Evolutionary conservation across 37 sponge, comb jelly and placozoan species (phyloP), one percentile per base, ranked within the genome.

Genomic region (Crambe crambe): DNA sequence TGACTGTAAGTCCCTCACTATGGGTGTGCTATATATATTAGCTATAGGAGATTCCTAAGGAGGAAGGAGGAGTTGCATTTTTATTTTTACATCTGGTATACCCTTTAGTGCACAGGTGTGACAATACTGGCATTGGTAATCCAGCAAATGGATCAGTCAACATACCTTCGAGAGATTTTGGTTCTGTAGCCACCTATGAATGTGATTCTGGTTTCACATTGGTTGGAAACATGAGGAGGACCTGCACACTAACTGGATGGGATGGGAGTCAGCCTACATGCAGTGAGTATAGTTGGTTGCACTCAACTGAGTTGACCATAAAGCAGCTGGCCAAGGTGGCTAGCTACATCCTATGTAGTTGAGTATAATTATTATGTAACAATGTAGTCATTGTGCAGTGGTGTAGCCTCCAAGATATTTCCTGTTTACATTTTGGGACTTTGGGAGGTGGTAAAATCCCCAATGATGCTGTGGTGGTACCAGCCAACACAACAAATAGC

Each of bases 211-310:
- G 54, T 12, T 72, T 72, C 42, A 44, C 27, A 5, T 47, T 72
- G 51, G 30, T 44, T n/a, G 73, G 73, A 5, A 40, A 47, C 6
- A 23, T 1, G 5, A 47, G 22, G 21, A 42, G 73, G 40, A 72
- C 73, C n/a, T 72, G 73, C 30, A 23, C 21, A 2, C 17, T 21
- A 1, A 51, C 18, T 47, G 73, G 73, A 37, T 72, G 73, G 73
- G 42, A 47, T 72, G 73, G 54, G 42, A 26, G 5, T 26, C 15
- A 43, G 17, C 73, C 73, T 44, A 72, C 73, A 40, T 72, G 73
- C 44, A 51, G 66, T 65, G 31, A 65, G 66, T 26, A 30, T 31
- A n/a, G n/a, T n/a, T n/a, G n/a, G n/a, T n/a, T n/a, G n/a, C n/a
- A n/a, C n/a, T n/a, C n/a, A n/a, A n/a, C n/a, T n/a, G n/a, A n/a